Evolutionary conservation across 2,888 invertebrate species (phyloP).

Genomic region (Noctua comes): DNA sequence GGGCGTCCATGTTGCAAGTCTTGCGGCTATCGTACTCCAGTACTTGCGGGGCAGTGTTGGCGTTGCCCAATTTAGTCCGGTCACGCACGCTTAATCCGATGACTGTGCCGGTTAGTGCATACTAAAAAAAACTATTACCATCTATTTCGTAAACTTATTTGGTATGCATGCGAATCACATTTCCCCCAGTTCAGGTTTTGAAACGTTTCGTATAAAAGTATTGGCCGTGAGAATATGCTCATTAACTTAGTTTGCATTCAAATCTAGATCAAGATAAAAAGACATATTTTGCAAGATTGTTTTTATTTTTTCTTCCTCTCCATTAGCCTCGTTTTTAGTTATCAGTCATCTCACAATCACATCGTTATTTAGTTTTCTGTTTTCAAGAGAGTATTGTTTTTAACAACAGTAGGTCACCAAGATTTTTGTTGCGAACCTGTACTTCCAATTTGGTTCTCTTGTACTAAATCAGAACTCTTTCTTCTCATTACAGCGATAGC

Average conservation of each 20-base stretch:
- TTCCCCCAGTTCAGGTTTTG: slow-evolving; percentile 50
- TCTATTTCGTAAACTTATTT: slow-evolving; percentile 62
- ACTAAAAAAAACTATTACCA: slow-evolving; percentile 57
- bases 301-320: slow-evolving; percentile 23
- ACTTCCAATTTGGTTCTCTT: background rate
- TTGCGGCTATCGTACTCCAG: slow-evolving; percentile 45
- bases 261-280: slow-evolving; percentile 48
- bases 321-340: slow-evolving; percentile 15
- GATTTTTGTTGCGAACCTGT: background rate
- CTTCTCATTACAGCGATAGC: slow-evolving; percentile 76
- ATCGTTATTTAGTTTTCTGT: slow-evolving; percentile 3
- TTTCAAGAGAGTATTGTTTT: background rate
- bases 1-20: slow-evolving; percentile 54
- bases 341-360: slow-evolving; percentile 21
- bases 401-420: background rate
- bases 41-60: slow-evolving; percentile 25
- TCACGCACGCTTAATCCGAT: slow-evolving; percentile 65
- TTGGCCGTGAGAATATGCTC: slow-evolving; percentile 57
- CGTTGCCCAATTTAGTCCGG: slow-evolving; percentile 62
- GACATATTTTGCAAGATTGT: slow-evolving; percentile 28
- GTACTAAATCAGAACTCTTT: slow-evolving; percentile 32
- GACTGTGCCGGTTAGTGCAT: slow-evolving; percentile 59
- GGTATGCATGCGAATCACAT: slow-evolving; percentile 43
- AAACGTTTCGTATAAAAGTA: slow-evolving; percentile 50
- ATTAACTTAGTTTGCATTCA: slow-evolving; percentile 43